Conservation (phyloP, 1,140 invertebrate genomes). For the Schmidtea mediterranea region DNA sequence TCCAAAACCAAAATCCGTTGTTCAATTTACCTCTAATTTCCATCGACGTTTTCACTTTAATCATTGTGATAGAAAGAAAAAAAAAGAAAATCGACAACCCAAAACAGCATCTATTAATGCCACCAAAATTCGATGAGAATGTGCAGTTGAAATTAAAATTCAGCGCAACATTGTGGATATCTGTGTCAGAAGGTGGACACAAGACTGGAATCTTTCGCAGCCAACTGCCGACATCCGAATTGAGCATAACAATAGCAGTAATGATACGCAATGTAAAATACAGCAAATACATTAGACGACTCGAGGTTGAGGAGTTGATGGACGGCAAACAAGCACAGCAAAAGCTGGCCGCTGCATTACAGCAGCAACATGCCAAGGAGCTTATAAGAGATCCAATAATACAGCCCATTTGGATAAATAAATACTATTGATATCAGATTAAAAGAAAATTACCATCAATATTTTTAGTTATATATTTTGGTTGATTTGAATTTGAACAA, state of each 20-base stretch:
- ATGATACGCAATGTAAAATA: constrained; percentile 34
- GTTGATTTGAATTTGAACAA: no score
- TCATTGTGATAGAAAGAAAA: constrained; percentile 67
- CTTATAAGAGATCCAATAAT: neutral
- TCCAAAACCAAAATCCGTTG: constrained; percentile 71
- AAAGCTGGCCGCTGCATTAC: constrained; percentile 72
- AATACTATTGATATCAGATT: no score
- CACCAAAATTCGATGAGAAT: constrained; percentile 21
- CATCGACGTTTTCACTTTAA: constrained; percentile 38
- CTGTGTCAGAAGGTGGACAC: no score
- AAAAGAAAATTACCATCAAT: no score
- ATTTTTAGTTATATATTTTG: no score
- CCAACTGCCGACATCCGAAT: constrained; percentile 28
- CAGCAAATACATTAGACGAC: constrained; percentile 77
- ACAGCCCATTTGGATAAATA: constrained; percentile 2
- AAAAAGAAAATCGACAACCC: constrained; percentile 70
- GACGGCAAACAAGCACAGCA: constrained; percentile 83
- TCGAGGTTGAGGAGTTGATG: constrained; percentile 79
- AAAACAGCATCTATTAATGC: constrained; percentile 73
- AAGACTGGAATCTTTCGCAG: constrained; percentile 45
- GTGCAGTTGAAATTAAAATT: no score
- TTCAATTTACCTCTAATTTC: constrained; percentile 7
- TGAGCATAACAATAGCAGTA: constrained; percentile 46
- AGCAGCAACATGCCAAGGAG: constrained; percentile 67
- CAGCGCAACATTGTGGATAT: no score